Conservation (phyloP, 2,888 invertebrate species). For the Spilosoma lubricipeda region DNA sequence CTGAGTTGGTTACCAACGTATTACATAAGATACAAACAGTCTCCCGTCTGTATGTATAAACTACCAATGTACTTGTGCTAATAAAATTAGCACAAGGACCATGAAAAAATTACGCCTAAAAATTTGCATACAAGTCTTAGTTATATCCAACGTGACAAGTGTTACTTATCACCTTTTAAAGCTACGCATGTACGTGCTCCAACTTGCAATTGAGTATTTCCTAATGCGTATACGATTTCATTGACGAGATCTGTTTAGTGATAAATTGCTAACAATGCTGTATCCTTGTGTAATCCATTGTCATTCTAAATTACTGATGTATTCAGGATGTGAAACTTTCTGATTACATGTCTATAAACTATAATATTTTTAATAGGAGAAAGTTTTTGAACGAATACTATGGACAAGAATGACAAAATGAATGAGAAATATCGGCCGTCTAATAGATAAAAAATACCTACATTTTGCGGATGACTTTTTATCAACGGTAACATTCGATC, state of each 20-base stretch:
- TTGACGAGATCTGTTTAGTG: slow-evolving; percentile 38
- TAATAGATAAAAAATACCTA: no score
- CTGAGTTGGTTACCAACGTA: neutral
- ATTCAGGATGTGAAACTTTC: neutral
- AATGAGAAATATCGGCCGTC: no score
- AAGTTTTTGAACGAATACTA: neutral
- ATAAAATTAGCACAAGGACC: neutral
- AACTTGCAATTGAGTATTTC: slow-evolving; percentile 6
- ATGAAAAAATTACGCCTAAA: slow-evolving; percentile 1
- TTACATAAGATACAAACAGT: neutral
- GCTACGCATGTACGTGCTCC: slow-evolving; percentile 26
- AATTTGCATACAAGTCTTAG: slow-evolving; percentile 14
- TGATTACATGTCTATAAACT: neutral
- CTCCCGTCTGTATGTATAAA: neutral
- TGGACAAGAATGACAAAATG: no score
- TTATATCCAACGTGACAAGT: slow-evolving; percentile 21
- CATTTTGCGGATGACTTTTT: neutral
- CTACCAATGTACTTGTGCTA: neutral
- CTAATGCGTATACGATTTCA: slow-evolving; percentile 21
- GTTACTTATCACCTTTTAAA: slow-evolving; percentile 15
- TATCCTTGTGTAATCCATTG: slow-evolving; percentile 23
- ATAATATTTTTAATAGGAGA: neutral
- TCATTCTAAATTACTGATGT: neutral
- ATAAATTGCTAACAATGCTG: slow-evolving; percentile 34
- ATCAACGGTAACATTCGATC: neutral